Evolutionary conservation across 2,797 vertebrate species (phyloP).

Genomic region (Phataginus tetradactyla): DNA sequence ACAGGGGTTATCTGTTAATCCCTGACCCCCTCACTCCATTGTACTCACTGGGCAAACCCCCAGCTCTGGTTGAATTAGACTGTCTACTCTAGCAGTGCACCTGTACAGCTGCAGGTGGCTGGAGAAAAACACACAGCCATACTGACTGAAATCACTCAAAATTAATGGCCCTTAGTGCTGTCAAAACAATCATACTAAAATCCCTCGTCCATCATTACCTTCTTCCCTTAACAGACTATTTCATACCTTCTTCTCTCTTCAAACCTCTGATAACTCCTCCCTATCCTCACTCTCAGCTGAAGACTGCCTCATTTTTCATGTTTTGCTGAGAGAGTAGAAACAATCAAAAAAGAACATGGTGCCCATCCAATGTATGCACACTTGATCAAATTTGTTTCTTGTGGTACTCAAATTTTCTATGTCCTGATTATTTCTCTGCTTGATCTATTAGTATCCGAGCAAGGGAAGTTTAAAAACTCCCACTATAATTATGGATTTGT

Average conservation of each 20-base stretch:
- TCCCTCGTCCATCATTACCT: not conserved
- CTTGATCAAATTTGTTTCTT: not conserved
- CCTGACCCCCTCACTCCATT: not conserved
- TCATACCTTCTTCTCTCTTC: not conserved
- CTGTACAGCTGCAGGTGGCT: not conserved
- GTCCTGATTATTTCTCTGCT: not conserved
- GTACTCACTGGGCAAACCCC: not conserved
- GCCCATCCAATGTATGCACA: not conserved
- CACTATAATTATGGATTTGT: not conserved
- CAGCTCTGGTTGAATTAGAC: not conserved
- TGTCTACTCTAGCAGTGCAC: not conserved
- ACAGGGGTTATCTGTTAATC: conserved; percentile 5
- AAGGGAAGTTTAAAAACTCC: not conserved
- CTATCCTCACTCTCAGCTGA: not conserved
- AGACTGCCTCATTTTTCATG: not conserved
- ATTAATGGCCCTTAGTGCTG: not conserved
- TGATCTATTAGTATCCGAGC: not conserved
- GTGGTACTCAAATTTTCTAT: not conserved
- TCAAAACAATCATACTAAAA: not conserved
- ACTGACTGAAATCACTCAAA: not conserved
- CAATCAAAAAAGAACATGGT: not conserved
- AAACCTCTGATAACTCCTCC: not conserved
- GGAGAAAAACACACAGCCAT: not conserved
- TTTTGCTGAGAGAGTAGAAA: conserved; percentile 17
- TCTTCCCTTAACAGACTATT: not conserved